phyloP scores from a whole-genome alignment of 1,140 invertebrate genomes.

The Lamellibrachia luymesi region DNA sequence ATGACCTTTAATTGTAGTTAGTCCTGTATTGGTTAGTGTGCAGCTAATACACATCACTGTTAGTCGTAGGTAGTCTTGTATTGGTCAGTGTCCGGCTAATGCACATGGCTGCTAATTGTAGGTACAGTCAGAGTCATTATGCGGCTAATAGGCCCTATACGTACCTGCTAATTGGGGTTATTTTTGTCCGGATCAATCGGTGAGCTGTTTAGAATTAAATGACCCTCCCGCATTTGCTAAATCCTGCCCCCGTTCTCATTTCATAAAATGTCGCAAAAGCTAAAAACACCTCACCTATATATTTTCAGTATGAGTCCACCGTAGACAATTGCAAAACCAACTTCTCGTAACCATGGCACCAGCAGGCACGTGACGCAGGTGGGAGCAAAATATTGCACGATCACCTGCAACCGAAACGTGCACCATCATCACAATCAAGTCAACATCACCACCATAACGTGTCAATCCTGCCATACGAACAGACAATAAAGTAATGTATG shows the following conservation, averaged over 20 bases:
- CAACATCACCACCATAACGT: neutral
- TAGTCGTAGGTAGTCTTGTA: too few species aligned
- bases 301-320: constrained; percentile 85
- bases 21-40: too few species aligned
- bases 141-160: neutral
- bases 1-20: too few species aligned
- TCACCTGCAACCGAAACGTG: constrained; percentile 64
- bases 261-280: neutral
- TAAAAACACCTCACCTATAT: constrained; percentile 66
- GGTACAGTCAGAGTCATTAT: neutral
- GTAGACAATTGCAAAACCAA: constrained; percentile 88
- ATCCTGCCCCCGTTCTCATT: neutral
- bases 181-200: neutral
- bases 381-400: constrained; percentile 77
- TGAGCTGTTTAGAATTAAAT: neutral
- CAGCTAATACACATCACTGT: too few species aligned
- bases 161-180: too few species aligned
- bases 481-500: neutral
- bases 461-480: neutral
- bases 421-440: neutral
- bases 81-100: too few species aligned
- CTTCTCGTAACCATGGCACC: constrained; percentile 83
- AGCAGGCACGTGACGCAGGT: constrained; percentile 73
- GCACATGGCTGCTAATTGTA: too few species aligned
- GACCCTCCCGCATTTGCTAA: neutral